phyloP scores from a whole-genome alignment of 2,888 invertebrate species.

The Zootermopsis nevadensis region DNA sequence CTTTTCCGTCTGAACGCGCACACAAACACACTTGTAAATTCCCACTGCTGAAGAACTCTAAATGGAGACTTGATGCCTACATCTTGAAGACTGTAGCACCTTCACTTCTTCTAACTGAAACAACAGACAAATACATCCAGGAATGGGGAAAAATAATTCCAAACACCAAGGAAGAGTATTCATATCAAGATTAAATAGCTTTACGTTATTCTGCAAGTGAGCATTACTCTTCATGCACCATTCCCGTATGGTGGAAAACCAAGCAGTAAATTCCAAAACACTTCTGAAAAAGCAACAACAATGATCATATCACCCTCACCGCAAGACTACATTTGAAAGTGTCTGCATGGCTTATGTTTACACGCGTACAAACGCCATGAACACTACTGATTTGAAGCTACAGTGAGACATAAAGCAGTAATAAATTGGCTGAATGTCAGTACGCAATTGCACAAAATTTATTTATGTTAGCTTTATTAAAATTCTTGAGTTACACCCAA shows the following conservation, averaged over 20 bases:
- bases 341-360: no score
- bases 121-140: constrained; percentile 40
- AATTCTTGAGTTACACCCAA: no score
- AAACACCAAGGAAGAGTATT: neutral
- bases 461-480: no score
- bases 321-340: no score
- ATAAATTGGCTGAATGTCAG: no score
- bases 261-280: neutral
- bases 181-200: neutral
- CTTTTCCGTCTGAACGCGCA: neutral
- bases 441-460: no score
- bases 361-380: no score
- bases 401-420: no score
- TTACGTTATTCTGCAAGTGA: neutral
- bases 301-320: no score
- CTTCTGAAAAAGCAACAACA: no score
- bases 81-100: neutral
- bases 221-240: neutral
- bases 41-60: neutral
- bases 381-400: no score
- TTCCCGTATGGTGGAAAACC: neutral
- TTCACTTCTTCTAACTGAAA: constrained; percentile 33
- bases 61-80: neutral
- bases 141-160: neutral
- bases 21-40: neutral